Base-by-base conservation (phyloP, 2,888 invertebrate species). In the Beris chalybata region DNA sequence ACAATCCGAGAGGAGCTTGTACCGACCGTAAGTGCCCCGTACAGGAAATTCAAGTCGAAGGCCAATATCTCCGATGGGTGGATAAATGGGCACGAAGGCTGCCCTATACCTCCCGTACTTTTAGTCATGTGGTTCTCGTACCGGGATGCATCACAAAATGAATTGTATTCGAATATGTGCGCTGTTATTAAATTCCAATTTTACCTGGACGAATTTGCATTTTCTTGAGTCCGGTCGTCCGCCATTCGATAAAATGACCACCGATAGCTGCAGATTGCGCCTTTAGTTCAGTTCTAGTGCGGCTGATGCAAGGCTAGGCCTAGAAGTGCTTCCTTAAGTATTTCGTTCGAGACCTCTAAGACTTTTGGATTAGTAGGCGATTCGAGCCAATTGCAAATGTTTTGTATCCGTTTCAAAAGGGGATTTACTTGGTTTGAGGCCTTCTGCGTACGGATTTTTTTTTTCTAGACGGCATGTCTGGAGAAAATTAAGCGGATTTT, bases 141-240 rank as follows among this genome's bases (percentile, higher is more conserved):
- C 15, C 53, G 32, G 47, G 64, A 54, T 64, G 55, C 54, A 64
- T 55, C 55, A 55, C 55, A 55, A 55, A 64, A 58, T 55, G 64
- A 64, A 64, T 55, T 53, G 64, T 44, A 47, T 55, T 38, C 38
- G 38, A 38, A 1, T 38, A 48, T 53, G 47, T 55, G 54, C 54
- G 64, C 64, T 64, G 64, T 64, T 64, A 64, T 64, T 64, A 64
- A 64, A 64, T 64, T 64, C 64, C 64, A 64, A 64, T 64, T 64
- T 64, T 64, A 54, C 47, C 47, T 38, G 38, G 45, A 47, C 47
- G 55, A 53, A 64, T 64, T 64, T 64, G 54, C 64, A 64, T 64
- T 55, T 64, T 54, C 47, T 53, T 31, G 44, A 54, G 64, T 54
- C 55, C 38, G 54, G 47, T 47, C 30, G 53, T 29, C 53, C 43